Evolutionary conservation across 2,888 invertebrate species (phyloP).

Genomic region (Phasia obesa): DNA sequence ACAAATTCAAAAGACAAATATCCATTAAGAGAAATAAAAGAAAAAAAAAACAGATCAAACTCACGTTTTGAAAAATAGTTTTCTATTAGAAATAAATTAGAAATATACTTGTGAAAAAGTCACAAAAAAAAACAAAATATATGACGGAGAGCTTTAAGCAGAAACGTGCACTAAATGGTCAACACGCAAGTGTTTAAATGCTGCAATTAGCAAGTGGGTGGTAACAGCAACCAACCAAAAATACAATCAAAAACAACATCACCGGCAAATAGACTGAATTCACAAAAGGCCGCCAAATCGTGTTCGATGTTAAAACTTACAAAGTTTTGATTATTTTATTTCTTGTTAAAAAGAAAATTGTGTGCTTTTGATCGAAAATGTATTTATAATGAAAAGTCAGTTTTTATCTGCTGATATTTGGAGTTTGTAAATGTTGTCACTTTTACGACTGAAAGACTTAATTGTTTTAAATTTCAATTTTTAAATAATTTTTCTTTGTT

Average conservation of each 20-base stretch:
- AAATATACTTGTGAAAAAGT: constrained; percentile 3
- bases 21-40: constrained; percentile 8
- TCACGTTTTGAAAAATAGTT: constrained; percentile 10
- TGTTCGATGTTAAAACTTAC: constrained; percentile 24
- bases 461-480: constrained; percentile 52
- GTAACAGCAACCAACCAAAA: constrained; percentile 36
- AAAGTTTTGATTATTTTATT: constrained; percentile 9
- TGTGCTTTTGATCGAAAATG: not conserved
- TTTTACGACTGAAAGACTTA: constrained; percentile 47
- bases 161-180: constrained; percentile 68
- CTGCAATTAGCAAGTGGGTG: constrained; percentile 70
- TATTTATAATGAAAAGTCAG: not conserved
- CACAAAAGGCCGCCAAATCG: constrained; percentile 29
- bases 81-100: constrained; percentile 11
- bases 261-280: not conserved
- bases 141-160: constrained; percentile 46
- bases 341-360: not conserved
- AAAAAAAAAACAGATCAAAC: not conserved
- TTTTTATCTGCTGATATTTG: not conserved
- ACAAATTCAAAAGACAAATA: constrained; percentile 20
- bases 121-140: constrained; percentile 11
- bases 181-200: constrained; percentile 69
- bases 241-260: constrained; percentile 14
- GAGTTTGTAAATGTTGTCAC: constrained; percentile 35
- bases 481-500: constrained; percentile 2